Evolutionary conservation across 2,888 invertebrate species (phyloP), one percentile per base, ranked within the genome.

Genomic region (Pasiphila rectangulata): DNA sequence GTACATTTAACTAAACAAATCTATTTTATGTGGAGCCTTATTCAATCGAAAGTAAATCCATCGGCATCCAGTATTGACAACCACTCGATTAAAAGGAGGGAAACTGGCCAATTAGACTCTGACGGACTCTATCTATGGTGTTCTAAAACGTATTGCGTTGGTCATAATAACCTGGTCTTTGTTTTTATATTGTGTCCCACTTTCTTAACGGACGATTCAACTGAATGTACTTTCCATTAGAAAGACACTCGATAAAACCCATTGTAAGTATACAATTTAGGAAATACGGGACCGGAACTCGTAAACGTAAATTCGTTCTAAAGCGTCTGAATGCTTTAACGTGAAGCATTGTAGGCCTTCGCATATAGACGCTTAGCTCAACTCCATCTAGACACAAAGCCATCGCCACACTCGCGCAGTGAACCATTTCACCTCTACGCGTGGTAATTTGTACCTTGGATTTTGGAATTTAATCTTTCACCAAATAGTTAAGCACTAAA

Each of bases 301-400:
- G 65, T 73, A 71, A 72, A 71, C 69, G 68, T 74, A 72, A 76
- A 75, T 77, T 78, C 64, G 63, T 67, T 67, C 56, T 56, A 68
- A 75, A 78, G 69, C 72, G 62, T 47, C 56, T 60, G 64, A 69
- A 69, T 70, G 64, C 64, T 71, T 64, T 65, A 67, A 66, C 63
- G 60, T 68, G 60, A 43, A 64, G 56, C 63, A 60, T 54, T 63
- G 60, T 70, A 72, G 72, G 64, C 69, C 59, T 61, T 64, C 67
- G 64, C 65, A 70, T 72, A 71, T 68, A 68, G 67, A 65, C 34
- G 57, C 63, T 61, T 57, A 66, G 64, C 63, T 68, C 52, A 61
- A 61, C 64, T 68, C 57, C 56, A 66, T 63, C 61, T 51, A 65
- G 62, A 63, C 57, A 66, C 65, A 67, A 75, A 75, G 67, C 64